Conservation (phyloP, 2,797 vertebrate genomes). For the Enteromius treurensis region DNA sequence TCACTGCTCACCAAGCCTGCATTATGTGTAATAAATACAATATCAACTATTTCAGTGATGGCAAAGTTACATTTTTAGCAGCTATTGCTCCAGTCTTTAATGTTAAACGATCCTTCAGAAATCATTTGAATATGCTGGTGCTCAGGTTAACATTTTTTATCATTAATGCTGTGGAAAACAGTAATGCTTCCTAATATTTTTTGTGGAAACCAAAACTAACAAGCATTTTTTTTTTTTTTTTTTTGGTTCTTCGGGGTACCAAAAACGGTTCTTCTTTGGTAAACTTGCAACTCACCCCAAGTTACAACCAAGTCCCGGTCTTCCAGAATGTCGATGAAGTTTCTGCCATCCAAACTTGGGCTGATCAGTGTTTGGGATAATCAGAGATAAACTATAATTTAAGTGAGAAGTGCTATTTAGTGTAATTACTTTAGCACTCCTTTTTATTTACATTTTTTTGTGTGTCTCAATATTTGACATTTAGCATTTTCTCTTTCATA, state of each 20-base stretch:
- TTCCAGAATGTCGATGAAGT: not conserved
- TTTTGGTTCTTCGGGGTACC: not conserved
- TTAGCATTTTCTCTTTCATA: not conserved
- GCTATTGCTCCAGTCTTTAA: not conserved
- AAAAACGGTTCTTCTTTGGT: not conserved
- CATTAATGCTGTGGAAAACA: not conserved
- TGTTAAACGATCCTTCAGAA: not conserved
- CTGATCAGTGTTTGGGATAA: not conserved
- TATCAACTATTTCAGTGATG: not conserved
- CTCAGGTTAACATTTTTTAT: not conserved
- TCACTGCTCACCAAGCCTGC: not conserved
- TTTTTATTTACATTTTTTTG: conserved; percentile 13
- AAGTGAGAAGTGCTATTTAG: conserved; percentile 14
- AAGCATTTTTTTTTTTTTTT: too few species aligned
- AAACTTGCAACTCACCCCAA: not conserved
- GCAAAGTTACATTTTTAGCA: not conserved
- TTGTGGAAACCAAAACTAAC: too few species aligned
- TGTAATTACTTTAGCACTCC: conserved; percentile 17
- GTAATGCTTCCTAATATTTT: not conserved
- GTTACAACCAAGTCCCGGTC: not conserved
- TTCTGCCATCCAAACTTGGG: not conserved
- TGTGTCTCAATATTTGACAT: conserved; percentile 3
- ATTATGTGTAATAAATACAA: not conserved
- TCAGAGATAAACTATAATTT: conserved; percentile 3
- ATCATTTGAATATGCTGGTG: not conserved